Evolutionary conservation across 2,888 invertebrate genomes (phyloP), one percentile per base, ranked within the genome.

Genomic region (Lasioglossum villosulum): DNA sequence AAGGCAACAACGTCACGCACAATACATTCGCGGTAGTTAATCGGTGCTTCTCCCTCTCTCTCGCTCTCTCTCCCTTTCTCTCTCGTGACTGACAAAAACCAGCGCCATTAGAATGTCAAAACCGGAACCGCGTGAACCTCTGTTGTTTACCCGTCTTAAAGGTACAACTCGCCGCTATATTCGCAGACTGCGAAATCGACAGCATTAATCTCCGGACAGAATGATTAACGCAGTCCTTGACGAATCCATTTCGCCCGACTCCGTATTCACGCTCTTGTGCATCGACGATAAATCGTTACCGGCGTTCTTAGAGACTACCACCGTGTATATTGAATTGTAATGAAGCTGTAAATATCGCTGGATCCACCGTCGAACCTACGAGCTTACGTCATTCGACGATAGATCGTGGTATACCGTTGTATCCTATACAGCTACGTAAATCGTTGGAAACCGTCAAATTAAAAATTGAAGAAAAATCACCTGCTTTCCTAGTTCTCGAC

Each of bases 1-100:
- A 90, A 89, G 86, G 88, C 75, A 81, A 79, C 77, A 73, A 75
- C 77, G 86, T 86, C 82, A 84, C 81, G 86, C 90, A 75, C 86
- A 78, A 88, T 88, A 85, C 88, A 90, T 83, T 82, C 71, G 66
- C 90, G 75, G 68, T 73, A 42, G 78, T 80, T 86, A 88, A 88
- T 88, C 86, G 83, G 45, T 73, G 75, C 27, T 59, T 6, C 52
- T 8, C 56, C 48, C 71, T 68, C 79, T 59, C 59, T 27, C 14
- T 1, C 59, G 14, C 52, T 8, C 56, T 12, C 56, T 3, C 23
- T 52, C 3, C 23, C 52, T 23, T 10, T 23, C 52, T 52, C 34
- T 8, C 72, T 77, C 84, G 30, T 70, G 42, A 19, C 45, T 30
- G 52, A 34, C 63, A 76, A 80, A 77, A 75, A 75, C 70, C 42